Base-by-base conservation (phyloP, 92 coral and sea anemone species). In the Porites divaricata region DNA sequence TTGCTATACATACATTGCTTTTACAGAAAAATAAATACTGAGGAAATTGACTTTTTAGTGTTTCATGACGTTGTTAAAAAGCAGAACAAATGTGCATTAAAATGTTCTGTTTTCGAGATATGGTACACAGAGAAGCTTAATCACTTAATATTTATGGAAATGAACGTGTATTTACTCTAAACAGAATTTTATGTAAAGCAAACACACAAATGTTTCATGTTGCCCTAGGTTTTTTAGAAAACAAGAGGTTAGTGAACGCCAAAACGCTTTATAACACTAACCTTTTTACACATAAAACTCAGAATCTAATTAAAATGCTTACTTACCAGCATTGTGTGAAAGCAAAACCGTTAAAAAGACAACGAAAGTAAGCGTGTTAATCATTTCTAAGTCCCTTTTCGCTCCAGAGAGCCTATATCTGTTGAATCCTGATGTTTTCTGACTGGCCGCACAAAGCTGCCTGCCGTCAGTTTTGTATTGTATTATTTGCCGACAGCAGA, bases 91-190 rank as follows among this genome's bases (percentile, higher is more conserved):
- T n/a, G 56, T 9, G 56, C 84, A 19, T 66, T 35, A 17, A 51
- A 80, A 80, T 80, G 21, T 80, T 80, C 85, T 80, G 85, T 80
- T 80, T 56, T 80, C 76, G 68, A 54, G 76, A 69, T 80, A 56
- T 54, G 41, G 53, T 2, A 11, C 13, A 16, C 48, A 54, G 69
- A 80, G 57, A 12, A 20, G 28, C 56, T 57, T 63, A 2, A 12
- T 54, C 14, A 10, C 15, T 24, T 21, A 20, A 20, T 49, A 19
- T 70, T 57, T 35, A 28, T 45, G 56, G 45, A 80, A 69, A 56
- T 56, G 67, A 8, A 6, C 51, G 1, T 26, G 24, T 1, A 1
- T 54, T 2, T 25, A 54, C 10, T 9, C 23, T 15, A 2, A 49
- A 58, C 28, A 14, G 45, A 8, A 69, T 69, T 80, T 54, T 26